phyloP scores from a whole-genome alignment of 2,797 vertebrate species.

The Chlorospingus semifuscus region DNA sequence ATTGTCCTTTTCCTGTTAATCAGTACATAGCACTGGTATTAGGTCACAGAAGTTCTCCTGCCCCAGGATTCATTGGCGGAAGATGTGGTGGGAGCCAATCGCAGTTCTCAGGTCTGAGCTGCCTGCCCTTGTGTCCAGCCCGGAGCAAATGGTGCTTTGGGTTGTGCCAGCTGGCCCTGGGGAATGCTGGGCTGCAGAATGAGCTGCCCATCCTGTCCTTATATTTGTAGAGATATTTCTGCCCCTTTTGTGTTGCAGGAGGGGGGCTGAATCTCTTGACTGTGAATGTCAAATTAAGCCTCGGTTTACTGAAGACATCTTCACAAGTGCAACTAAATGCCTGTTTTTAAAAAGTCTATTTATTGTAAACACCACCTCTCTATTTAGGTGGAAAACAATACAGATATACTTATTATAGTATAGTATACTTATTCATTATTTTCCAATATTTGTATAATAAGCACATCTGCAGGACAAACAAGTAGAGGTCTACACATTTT shows the following conservation, averaged over 20 bases:
- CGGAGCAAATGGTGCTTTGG: not conserved
- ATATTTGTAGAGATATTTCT: not conserved
- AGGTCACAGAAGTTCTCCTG: slow-evolving; percentile 14
- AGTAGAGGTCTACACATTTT: not conserved
- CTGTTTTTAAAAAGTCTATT: not conserved
- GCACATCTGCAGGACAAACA: not conserved
- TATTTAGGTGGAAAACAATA: not conserved
- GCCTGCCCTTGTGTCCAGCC: not conserved
- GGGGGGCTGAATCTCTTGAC: not conserved
- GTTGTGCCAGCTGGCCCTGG: slow-evolving; percentile 36
- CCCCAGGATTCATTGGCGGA: not conserved
- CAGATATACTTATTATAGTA: not conserved
- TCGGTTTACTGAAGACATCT: not conserved
- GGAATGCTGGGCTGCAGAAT: not conserved
- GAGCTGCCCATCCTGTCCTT: not conserved
- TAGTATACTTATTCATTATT: not conserved
- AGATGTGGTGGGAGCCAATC: not conserved
- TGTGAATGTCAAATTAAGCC: not conserved
- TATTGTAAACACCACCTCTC: not conserved
- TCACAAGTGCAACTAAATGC: not conserved
- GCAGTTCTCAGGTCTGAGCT: not conserved
- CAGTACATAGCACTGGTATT: slow-evolving; percentile 16
- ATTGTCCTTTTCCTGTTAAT: slow-evolving; percentile 44
- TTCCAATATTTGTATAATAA: not conserved
- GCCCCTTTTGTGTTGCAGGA: not conserved